Evolutionary conservation across 2,797 vertebrate species (phyloP).

Genomic region (Mallotus villosus): DNA sequence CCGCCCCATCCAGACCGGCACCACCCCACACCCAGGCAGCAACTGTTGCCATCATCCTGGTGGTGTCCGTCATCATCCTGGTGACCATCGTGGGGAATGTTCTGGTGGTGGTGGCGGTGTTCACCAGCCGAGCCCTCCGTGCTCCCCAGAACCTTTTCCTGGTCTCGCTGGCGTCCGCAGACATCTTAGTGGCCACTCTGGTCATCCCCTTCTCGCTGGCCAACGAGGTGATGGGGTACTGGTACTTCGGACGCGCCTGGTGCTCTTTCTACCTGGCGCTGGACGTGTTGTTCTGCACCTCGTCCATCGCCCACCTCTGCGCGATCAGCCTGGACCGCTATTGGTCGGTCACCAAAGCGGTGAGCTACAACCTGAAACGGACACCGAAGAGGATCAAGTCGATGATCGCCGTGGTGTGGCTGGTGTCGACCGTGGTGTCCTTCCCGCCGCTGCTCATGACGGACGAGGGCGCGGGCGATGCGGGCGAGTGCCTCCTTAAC

Average conservation of each 20-base stretch:
- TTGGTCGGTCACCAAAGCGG: constrained; percentile 85
- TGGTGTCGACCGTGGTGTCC: constrained; percentile 79
- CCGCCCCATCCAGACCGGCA: constrained; percentile 26
- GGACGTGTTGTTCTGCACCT: constrained; percentile 86
- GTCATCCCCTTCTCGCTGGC: constrained; percentile 88
- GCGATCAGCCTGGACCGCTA: constrained; percentile 90
- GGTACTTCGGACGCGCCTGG: constrained; percentile 85
- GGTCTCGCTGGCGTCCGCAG: constrained; percentile 83
- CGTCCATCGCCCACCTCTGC: constrained; percentile 88
- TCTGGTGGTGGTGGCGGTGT: constrained; percentile 82
- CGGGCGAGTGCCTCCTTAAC: constrained; percentile 77
- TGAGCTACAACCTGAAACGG: constrained; percentile 83
- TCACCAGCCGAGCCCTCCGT: constrained; percentile 81
- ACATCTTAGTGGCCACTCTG: constrained; percentile 85
- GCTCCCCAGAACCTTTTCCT: constrained; percentile 87
- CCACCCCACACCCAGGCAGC: constrained; percentile 67
- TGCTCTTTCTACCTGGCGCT: constrained; percentile 86
- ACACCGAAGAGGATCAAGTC: constrained; percentile 79
- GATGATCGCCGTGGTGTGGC: constrained; percentile 83
- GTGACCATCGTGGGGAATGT: constrained; percentile 81
- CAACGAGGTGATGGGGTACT: constrained; percentile 88
- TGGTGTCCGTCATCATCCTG: constrained; percentile 77
- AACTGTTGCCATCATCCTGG: constrained; percentile 74
- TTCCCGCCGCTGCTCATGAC: constrained; percentile 80
- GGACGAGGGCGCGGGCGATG: constrained; percentile 38